These are phyloP conservation scores for Darevskia mixta DNA, from an alignment of 2,797 vertebrate genomes.

Conservation along the genomic window DNA sequence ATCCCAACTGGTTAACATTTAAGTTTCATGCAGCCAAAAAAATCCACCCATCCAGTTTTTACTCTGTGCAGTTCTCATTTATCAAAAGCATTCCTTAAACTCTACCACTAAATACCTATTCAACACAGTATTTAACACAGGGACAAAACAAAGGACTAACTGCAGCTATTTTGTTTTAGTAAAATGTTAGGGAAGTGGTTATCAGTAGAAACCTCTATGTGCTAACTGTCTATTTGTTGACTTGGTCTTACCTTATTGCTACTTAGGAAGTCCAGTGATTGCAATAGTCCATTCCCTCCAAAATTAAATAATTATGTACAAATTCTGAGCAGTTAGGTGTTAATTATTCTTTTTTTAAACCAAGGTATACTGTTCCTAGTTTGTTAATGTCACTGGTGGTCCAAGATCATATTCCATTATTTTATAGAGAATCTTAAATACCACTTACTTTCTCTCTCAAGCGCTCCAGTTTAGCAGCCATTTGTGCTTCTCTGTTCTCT, in stretches of 20 bases:
- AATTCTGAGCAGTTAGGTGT: neutral
- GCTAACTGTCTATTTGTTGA: neutral
- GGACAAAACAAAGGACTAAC: neutral
- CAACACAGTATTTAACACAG: neutral
- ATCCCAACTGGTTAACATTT: neutral
- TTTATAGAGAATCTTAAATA: neutral
- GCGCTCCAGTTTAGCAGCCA: conserved; percentile 92
- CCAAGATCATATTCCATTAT: neutral
- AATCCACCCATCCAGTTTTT: neutral
- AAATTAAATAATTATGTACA: neutral
- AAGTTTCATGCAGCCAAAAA: neutral
- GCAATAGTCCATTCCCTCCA: neutral
- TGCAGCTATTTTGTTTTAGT: neutral
- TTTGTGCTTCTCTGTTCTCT: conserved; percentile 91
- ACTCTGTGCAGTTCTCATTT: neutral
- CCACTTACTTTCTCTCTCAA: conserved; percentile 92
- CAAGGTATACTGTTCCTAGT: neutral
- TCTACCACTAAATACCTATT: neutral
- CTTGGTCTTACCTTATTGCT: neutral
- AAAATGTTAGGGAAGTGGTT: neutral
- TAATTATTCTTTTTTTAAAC: neutral
- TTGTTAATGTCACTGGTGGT: neutral
- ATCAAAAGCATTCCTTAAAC: neutral
- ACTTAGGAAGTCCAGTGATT: neutral
- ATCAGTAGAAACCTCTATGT: neutral